Evolutionary conservation across 2,797 vertebrate genomes (phyloP).

Genomic region (Bryconaethiops microstoma): DNA sequence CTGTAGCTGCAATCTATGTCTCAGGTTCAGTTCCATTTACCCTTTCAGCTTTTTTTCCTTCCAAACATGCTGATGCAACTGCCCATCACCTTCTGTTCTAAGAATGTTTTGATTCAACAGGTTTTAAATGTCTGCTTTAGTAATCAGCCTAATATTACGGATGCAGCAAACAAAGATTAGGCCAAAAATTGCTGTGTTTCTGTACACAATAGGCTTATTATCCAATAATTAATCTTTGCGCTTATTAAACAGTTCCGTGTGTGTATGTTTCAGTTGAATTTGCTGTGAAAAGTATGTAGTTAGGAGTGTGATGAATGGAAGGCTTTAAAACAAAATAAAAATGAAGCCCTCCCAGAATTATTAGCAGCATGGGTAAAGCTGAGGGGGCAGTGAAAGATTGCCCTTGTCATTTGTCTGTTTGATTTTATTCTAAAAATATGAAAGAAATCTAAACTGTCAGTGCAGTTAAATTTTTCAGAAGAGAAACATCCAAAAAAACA

Average conservation of each 20-base stretch:
- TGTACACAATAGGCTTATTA: too few relatives aligned
- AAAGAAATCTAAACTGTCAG: not conserved
- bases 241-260: too few relatives aligned
- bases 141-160: not conserved
- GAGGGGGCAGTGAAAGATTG: too few relatives aligned
- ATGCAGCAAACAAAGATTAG: not conserved
- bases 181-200: not conserved
- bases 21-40: constrained; percentile 17
- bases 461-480: not conserved
- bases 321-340: too few relatives aligned
- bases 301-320: too few relatives aligned
- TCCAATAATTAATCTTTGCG: not conserved
- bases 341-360: not conserved
- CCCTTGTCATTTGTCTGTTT: not conserved
- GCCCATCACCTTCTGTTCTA: not conserved
- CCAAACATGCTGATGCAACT: not conserved
- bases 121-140: not conserved
- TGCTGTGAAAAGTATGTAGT: not conserved
- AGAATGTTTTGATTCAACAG: not conserved
- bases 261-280: not conserved
- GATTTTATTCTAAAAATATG: not conserved
- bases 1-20: constrained; percentile 11
- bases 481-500: not conserved
- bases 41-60: not conserved
- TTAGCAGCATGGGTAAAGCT: not conserved